Percentiles rank a stretch among this genome's conserved stretches.
Evolutionary conservation across 2,888 invertebrate species (phyloP).

Genomic region (Hyppa rectilinea): DNA sequence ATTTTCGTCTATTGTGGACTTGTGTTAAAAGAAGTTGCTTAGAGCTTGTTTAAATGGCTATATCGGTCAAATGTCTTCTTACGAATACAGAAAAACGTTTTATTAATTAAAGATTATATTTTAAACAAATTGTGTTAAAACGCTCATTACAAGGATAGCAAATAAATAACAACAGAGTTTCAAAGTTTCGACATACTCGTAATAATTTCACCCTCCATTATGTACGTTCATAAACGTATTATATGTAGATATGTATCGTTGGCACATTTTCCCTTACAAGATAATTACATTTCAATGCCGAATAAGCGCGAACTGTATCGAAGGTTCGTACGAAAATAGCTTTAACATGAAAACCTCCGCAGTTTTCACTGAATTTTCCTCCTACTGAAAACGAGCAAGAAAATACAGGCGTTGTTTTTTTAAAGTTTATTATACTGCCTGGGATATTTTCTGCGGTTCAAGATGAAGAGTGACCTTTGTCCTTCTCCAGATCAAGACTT

Average conservation of each 20-base stretch:
- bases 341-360: conserved; percentile 38
- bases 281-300: conserved; percentile 57
- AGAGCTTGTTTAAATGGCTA: no score
- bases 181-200: background rate
- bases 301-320: conserved; percentile 39
- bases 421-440: no score
- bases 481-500: no score
- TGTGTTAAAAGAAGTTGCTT: no score
- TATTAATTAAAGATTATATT: background rate
- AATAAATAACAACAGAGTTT: no score
- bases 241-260: conserved; percentile 23
- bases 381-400: background rate
- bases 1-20: no score
- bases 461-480: no score
- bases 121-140: background rate
- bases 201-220: conserved; percentile 8
- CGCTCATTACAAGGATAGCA: no score
- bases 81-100: no score
- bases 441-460: no score
- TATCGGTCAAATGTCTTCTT: no score
- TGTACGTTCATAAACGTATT: conserved; percentile 3
- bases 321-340: conserved; percentile 34
- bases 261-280: conserved; percentile 37
- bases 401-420: background rate
- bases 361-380: conserved; percentile 34